Evolutionary conservation across 2,888 invertebrate genomes (phyloP).

Genomic region (Agapetus fuscipes): DNA sequence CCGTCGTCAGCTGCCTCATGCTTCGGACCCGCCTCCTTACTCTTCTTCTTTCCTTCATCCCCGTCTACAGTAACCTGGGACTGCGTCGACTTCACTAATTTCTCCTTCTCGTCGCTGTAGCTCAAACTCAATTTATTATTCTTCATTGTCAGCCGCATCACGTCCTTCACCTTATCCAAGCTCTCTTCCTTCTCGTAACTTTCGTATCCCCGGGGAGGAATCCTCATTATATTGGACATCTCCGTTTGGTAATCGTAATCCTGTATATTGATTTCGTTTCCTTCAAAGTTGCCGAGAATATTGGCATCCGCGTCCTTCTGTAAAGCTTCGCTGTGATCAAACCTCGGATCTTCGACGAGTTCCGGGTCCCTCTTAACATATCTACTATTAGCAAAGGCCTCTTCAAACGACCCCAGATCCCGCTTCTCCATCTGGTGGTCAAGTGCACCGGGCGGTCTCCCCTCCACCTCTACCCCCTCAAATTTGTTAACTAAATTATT

Average conservation of each 20-base stretch:
- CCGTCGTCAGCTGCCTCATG: constrained; percentile 7
- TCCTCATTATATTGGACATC: constrained; percentile 38
- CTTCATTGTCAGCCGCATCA: constrained; percentile 9
- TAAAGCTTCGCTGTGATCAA: constrained; percentile 30
- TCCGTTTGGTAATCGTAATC: constrained; percentile 31
- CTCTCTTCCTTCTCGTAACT: constrained; percentile 24
- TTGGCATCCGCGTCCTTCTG: constrained; percentile 18
- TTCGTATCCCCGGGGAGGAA: constrained; percentile 32
- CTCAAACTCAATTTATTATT: constrained; percentile 14
- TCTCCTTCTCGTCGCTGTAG: not conserved
- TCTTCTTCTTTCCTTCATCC: constrained; percentile 3
- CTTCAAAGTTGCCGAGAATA: constrained; percentile 16
- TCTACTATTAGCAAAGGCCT: constrained; percentile 3
- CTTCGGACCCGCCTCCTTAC: not conserved
- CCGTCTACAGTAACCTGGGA: constrained; percentile 4
- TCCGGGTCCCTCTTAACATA: constrained; percentile 2
- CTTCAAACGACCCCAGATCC: no score
- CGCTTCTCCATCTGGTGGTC: no score
- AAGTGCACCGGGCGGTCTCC: no score
- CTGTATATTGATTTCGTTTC: constrained; percentile 10
- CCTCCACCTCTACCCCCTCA: no score
- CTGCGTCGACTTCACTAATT: not conserved
- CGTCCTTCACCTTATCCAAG: constrained; percentile 3
- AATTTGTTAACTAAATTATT: no score
- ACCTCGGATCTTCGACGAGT: constrained; percentile 11